Evolutionary conservation across 2,113 vertebrate species (phyloP).

Genomic region (Heloderma charlesbogerti): DNA sequence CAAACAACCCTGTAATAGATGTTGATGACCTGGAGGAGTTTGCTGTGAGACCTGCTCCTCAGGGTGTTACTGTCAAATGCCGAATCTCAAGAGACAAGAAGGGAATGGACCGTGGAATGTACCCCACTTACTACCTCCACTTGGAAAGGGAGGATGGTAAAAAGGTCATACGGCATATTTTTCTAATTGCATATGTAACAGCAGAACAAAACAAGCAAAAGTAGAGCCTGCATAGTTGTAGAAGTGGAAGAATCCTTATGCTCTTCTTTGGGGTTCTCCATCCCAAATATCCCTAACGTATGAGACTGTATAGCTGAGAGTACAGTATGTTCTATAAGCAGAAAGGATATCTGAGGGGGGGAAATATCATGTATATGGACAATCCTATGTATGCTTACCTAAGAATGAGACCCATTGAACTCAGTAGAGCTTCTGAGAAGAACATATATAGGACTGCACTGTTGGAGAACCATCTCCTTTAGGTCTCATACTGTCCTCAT

Average conservation of each 20-base stretch:
- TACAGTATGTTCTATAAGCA: background rate
- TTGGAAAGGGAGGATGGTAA: slow-evolving; percentile 97
- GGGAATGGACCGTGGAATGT: slow-evolving; percentile 99
- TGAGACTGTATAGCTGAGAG: background rate
- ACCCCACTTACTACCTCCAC: slow-evolving; percentile 99
- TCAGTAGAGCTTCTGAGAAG: background rate
- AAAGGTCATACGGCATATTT: slow-evolving; percentile 86
- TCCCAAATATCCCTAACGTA: background rate
- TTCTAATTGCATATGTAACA: background rate
- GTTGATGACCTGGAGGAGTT: slow-evolving; percentile 97
- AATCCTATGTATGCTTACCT: background rate
- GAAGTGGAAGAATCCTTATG: background rate
- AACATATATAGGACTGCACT: background rate
- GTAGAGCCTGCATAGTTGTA: background rate
- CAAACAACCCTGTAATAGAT: slow-evolving; percentile 86
- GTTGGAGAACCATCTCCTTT: background rate
- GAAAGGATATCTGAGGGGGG: background rate
- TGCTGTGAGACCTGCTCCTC: slow-evolving; percentile 90
- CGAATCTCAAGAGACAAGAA: slow-evolving; percentile 98
- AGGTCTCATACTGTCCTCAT: background rate
- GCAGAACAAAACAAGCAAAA: background rate
- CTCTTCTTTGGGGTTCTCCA: background rate
- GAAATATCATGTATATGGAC: background rate
- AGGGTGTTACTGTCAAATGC: slow-evolving; percentile 95
- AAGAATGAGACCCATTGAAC: background rate